phyloP scores from a whole-genome alignment of 2,113 vertebrate genomes.

The Stegostoma tigrinum region DNA sequence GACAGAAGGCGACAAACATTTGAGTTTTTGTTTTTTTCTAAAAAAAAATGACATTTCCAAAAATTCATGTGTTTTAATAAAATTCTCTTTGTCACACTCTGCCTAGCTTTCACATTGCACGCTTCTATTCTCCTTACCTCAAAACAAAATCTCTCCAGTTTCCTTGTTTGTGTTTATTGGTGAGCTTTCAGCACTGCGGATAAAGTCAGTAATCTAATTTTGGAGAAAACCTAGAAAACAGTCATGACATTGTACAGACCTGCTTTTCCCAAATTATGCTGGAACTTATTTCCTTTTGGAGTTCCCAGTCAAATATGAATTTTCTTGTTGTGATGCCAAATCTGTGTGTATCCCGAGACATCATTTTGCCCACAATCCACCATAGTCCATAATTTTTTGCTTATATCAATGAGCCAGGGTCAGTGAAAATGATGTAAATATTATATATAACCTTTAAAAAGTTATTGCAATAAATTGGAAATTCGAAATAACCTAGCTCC shows the following conservation, averaged over 20 bases:
- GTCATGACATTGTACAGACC: background rate
- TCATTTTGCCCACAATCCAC: background rate
- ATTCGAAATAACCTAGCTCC: background rate
- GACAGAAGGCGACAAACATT: background rate
- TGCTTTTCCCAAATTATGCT: constrained; percentile 11
- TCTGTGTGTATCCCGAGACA: background rate
- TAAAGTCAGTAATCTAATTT: constrained; percentile 15
- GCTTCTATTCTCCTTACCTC: background rate
- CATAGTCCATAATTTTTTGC: background rate
- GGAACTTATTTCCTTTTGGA: constrained; percentile 19
- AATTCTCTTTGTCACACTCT: background rate
- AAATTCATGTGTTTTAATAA: background rate
- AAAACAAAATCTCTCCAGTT: background rate
- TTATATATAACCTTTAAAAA: background rate
- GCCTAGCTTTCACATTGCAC: background rate
- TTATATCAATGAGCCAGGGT: background rate
- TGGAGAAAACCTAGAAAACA: background rate
- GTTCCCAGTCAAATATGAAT: constrained; percentile 25
- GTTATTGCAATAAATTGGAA: background rate
- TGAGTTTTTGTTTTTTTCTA: background rate
- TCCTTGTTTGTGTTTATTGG: constrained; percentile 28
- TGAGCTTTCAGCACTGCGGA: constrained; percentile 8
- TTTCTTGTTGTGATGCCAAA: constrained; percentile 14
- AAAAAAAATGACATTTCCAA: background rate
- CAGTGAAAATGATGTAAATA: background rate